Base-by-base conservation (phyloP, 37 sponge, comb jelly and placozoan species). In the Lycopodina hypogea region DNA sequence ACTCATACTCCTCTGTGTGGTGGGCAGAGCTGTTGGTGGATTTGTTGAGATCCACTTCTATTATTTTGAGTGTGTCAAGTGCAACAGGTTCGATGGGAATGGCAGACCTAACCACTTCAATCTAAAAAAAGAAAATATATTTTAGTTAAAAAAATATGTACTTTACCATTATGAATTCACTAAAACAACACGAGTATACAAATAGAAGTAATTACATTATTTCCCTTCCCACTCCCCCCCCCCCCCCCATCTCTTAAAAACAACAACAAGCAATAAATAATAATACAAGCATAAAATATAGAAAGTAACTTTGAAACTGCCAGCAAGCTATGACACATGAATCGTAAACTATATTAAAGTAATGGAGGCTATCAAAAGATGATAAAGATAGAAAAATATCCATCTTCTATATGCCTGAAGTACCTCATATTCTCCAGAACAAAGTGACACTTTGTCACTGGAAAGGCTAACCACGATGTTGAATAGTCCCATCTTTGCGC, bases 341-440 rank as follows among this genome's bases (percentile, higher is more conserved):
- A n/a, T n/a, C n/a, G n/a, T n/a, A n/a, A n/a, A n/a, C n/a, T n/a
- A n/a, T n/a, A n/a, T n/a, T n/a, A n/a, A n/a, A n/a, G n/a, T n/a
- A n/a, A n/a, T n/a, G n/a, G n/a, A n/a, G n/a, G n/a, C n/a, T n/a
- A n/a, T n/a, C n/a, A n/a, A n/a, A n/a, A n/a, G n/a, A n/a, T n/a
- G n/a, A n/a, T n/a, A n/a, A n/a, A n/a, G n/a, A n/a, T n/a, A n/a
- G n/a, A n/a, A n/a, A n/a, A n/a, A n/a, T n/a, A n/a, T n/a, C n/a
- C n/a, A 45, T 45, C 9, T 4, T 12, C 48, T 9, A 45, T 45
- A 9, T 12, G 48, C 9, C 35, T 65, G 9, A 33, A 15, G 9
- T 65, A 83, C 83, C 78, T 84, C 78, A 9, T 75, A 36, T 45
- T 77, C 71, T 42, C 78, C 84, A 34, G 84, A 45, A 7, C 77